These are phyloP conservation scores for Calycopis cecrops DNA, from an alignment of 1,140 invertebrate species.

Conservation along the genomic window DNA sequence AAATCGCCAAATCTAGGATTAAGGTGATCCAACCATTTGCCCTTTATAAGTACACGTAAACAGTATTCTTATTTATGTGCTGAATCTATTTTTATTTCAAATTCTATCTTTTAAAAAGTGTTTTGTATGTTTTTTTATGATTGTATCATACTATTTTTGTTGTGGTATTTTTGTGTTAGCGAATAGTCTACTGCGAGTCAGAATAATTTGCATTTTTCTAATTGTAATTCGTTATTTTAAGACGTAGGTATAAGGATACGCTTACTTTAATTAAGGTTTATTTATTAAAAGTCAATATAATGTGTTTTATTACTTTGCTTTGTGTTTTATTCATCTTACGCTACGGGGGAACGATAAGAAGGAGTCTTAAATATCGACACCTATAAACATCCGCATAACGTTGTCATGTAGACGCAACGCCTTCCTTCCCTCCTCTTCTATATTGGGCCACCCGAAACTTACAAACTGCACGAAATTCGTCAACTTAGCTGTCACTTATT, in stretches of 20 bases:
- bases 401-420: no score
- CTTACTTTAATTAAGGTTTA: conserved; percentile 64
- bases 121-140: conserved; percentile 3
- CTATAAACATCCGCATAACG: no score
- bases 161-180: neutral
- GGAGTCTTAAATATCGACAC: neutral
- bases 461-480: no score
- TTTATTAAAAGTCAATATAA: conserved; percentile 74
- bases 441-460: no score
- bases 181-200: conserved; percentile 9
- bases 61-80: neutral
- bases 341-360: neutral
- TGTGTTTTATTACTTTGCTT: conserved; percentile 64
- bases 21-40: no score
- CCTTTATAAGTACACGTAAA: neutral
- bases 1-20: no score
- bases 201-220: conserved; percentile 47
- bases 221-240: conserved; percentile 45
- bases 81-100: neutral
- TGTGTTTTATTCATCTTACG: conserved; percentile 34
- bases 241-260: conserved; percentile 60
- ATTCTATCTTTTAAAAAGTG: neutral
- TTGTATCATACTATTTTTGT: conserved; percentile 13
- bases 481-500: no score
- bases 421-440: no score